phyloP scores from a whole-genome alignment of 2,888 invertebrate species.

The Adelphocoris suturalis region DNA sequence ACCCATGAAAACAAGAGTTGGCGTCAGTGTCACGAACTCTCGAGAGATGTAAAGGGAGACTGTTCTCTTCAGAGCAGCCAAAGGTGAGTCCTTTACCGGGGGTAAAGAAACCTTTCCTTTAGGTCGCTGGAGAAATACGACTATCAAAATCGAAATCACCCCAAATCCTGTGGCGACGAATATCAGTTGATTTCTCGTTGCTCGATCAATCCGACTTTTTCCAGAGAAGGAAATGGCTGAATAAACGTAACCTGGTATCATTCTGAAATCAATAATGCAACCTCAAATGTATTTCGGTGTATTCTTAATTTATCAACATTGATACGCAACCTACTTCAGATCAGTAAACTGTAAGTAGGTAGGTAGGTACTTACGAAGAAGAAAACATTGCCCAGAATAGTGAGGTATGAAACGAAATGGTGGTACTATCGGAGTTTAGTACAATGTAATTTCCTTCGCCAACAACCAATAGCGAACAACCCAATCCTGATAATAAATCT shows the following conservation, averaged over 20 bases:
- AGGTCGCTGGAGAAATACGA: conserved; percentile 83
- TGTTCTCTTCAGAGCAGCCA: conserved; percentile 87
- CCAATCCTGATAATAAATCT: conserved; percentile 73
- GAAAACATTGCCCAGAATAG: conserved; percentile 75
- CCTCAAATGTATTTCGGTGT: too few species aligned
- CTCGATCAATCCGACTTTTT: conserved; percentile 73
- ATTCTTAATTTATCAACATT: too few species aligned
- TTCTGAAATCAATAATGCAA: conserved; percentile 53
- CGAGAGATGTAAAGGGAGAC: conserved; percentile 87
- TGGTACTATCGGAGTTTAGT: conserved; percentile 72
- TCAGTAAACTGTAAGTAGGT: neutral
- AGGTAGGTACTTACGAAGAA: conserved; percentile 70
- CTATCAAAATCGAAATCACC: conserved; percentile 79
- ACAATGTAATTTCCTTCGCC: conserved; percentile 75
- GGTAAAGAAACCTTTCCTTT: conserved; percentile 78
- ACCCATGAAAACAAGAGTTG: conserved; percentile 94
- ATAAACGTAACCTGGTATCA: conserved; percentile 73
- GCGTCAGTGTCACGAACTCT: conserved; percentile 90
- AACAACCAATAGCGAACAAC: conserved; percentile 75
- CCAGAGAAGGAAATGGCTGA: conserved; percentile 73
- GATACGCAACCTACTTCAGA: too few species aligned
- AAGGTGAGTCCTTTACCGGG: conserved; percentile 79
- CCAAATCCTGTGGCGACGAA: conserved; percentile 72
- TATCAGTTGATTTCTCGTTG: conserved; percentile 73
- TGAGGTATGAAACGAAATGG: conserved; percentile 74